Evolutionary conservation across 2,797 vertebrate species (phyloP), one percentile per base, ranked within the genome.

Genomic region (Hippopotamyrus pictus): DNA sequence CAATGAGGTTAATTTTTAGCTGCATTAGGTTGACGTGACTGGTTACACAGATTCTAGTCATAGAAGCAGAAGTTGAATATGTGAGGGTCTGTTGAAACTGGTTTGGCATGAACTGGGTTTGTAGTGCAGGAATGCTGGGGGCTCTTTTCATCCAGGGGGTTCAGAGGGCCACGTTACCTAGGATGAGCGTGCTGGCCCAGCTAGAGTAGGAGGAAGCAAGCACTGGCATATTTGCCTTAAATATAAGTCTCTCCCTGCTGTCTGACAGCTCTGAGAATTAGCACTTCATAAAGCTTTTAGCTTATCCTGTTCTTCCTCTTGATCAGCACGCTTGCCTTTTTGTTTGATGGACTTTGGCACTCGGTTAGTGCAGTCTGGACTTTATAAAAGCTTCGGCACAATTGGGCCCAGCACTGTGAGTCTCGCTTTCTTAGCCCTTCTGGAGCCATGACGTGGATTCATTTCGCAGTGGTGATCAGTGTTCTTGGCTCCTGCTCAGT

Each of bases 381-480:
- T 89, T 91, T 89, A 89, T 90, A 90, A 84, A 46, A 88, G 44
- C 91, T 50, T 90, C 91, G 94, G 65, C 29, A 73, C 65, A 17
- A 17, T 73, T 14, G 12, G 29, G 29, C 5, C 65, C 29, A 3
- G 11, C 14, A 37, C 19, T 8, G 88, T 87, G 89, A 83, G 89
- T 50, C 89, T 90, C 92, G 89, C 88, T 17, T 19, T 85, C 44
- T 51, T 22, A 90, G 88, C 37, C 53, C 84, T 88, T 73, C 88
- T 88, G 86, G 87, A 89, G 94, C 94, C 93, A 96, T 96, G 96
- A 94, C 92, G 93, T 92, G 94, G 94, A 94, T 96, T 94, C 95
- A 94, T 92, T 94, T 96, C 88, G 91, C 94, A 50, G 92, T 96
- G 95, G 94, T 94, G 94, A 94, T 94, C 82, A 95, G 93, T 91